Evolutionary conservation across 2,888 invertebrate genomes (phyloP).

Genomic region (Hirtodrosophila alboralis): DNA sequence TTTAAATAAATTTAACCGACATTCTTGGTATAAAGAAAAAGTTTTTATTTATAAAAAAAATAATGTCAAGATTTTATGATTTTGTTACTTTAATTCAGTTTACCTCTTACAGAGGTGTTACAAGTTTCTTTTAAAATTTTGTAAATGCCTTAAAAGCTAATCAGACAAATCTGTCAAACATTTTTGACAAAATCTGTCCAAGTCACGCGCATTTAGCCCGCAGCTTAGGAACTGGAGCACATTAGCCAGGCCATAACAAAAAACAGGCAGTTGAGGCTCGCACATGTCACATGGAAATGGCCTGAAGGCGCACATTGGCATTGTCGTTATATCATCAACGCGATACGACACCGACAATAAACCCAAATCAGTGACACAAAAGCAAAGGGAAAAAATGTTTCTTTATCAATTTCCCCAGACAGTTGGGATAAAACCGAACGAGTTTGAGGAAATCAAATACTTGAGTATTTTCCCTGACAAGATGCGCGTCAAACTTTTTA

Average conservation of each 20-base stretch:
- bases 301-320: conserved; percentile 63
- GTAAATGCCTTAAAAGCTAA: conserved; percentile 46
- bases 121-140: conserved; percentile 1
- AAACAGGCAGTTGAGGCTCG: conserved; percentile 35
- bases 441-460: conserved; percentile 71
- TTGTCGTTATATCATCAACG: conserved; percentile 54
- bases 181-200: conserved; percentile 56
- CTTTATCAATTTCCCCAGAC: conserved; percentile 37
- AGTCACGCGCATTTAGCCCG: conserved; percentile 57
- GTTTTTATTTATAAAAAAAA: too few species aligned
- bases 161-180: conserved; percentile 59
- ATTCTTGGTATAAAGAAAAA: too few species aligned
- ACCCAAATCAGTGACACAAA: conserved; percentile 59
- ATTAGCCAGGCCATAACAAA: conserved; percentile 43
- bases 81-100: too few species aligned
- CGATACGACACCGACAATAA: conserved; percentile 58
- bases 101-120: background rate
- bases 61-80: too few species aligned
- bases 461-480: conserved; percentile 53
- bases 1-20: too few species aligned
- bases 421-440: conserved; percentile 23
- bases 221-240: conserved; percentile 43
- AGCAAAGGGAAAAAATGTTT: conserved; percentile 22
- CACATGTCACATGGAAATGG: conserved; percentile 59
- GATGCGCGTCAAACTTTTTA: conserved; percentile 64